Percentiles rank a stretch among this genome's conserved stretches.
These are phyloP conservation scores for Drosophila trapezifrons DNA, from an alignment of 1,140 invertebrate species.

Conservation along the genomic window DNA sequence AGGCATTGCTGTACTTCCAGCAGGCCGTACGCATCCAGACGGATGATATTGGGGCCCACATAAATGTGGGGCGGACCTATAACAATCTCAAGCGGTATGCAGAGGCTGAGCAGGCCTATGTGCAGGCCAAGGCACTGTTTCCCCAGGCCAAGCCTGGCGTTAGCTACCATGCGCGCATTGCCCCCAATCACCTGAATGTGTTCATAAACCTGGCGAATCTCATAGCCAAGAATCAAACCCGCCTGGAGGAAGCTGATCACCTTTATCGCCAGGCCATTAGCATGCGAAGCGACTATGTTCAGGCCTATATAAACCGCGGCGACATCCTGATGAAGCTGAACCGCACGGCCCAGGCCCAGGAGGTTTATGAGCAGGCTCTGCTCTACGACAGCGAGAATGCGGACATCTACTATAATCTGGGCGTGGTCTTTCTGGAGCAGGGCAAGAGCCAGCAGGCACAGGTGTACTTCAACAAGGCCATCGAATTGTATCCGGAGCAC, in stretches of 20 bases:
- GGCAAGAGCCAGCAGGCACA: constrained; percentile 95
- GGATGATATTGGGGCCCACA: constrained; percentile 98
- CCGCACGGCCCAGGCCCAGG: constrained; percentile 96
- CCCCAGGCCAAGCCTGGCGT: constrained; percentile 96
- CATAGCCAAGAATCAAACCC: constrained; percentile 95
- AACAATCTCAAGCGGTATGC: constrained; percentile 96
- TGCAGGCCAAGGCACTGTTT: constrained; percentile 94
- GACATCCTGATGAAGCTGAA: constrained; percentile 98
- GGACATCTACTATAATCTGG: constrained; percentile 99
- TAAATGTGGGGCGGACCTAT: constrained; percentile 97
- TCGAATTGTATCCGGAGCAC: constrained; percentile 96
- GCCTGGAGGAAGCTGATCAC: constrained; percentile 96
- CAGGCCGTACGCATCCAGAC: constrained; percentile 96
- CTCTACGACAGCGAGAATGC: constrained; percentile 97
- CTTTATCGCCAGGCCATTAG: constrained; percentile 97
- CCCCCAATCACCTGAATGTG: constrained; percentile 97
- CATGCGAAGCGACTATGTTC: constrained; percentile 97
- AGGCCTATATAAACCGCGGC: constrained; percentile 98
- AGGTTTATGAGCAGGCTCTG: constrained; percentile 96
- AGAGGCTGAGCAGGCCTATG: constrained; percentile 96
- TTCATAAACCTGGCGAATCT: constrained; percentile 98
- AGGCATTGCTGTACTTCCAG: constrained; percentile 95
- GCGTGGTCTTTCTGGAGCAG: constrained; percentile 96
- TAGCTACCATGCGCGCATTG: constrained; percentile 97
- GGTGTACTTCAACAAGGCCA: constrained; percentile 95